Base-by-base conservation (phyloP, 2,888 invertebrate species). In the Geophilus truncorum region DNA sequence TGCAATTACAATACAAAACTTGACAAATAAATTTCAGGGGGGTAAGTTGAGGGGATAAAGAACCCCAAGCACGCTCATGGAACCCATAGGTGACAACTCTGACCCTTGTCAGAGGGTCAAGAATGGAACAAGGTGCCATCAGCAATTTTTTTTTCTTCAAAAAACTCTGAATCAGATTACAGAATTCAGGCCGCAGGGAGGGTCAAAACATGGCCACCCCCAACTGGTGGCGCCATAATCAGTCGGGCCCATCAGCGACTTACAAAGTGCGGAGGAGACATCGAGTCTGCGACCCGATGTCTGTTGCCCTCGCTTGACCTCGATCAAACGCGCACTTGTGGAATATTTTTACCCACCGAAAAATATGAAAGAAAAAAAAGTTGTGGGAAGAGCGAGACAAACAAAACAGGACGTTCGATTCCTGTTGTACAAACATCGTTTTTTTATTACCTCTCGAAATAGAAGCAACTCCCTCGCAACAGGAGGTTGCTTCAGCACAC, bases 191-290 rank as follows among this genome's bases (percentile, higher is more conserved):
- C 70, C 28, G 1, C 2, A 25, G 28, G 70, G 25, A 7, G 70
- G 70, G 70, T 70, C 70, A 70, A 70, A 32, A 70, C 28, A 0
- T 28, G 9, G 28, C 70, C 70, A 70, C 70, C 70, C 70, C 70
- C 70, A 70, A 70, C 70, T 70, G 70, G 5, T 70, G 70, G 70
- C 70, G 70, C 70, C 70, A 70, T 25, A 70, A 70, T 70, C 70
- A 7, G 25, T 25, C 70, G 70, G 25, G n/a, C 70, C 70, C 70
- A 70, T 70, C 70, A 70, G 70, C 70, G 28, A 70, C 28, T 70
- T n/a, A 1, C 18, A 62, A 23, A 70, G 70, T 70, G 28, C 25
- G 25, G 12, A 23, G 70, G 70, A 70, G 70, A 70, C 70, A 70
- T 70, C 70, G 9, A 70, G 70, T 70, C 70, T 70, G 70, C 70